A percentile compares a stretch with the other conserved stretches of the same genome.
Conservation (phyloP, 2,888 invertebrate species). For the Cephus rjabovi region DNA sequence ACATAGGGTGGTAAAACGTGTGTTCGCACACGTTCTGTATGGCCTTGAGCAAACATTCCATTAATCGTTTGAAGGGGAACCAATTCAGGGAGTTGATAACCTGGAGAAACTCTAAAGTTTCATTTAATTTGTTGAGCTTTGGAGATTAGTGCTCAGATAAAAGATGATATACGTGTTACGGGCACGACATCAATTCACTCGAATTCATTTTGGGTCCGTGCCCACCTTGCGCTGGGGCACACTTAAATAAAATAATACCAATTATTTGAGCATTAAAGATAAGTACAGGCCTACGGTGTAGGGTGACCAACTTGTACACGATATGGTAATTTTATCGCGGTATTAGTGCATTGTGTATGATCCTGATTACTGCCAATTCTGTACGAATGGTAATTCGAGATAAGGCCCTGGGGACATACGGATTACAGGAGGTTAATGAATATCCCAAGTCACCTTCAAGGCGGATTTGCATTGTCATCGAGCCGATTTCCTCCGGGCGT, state of each 20-base stretch:
- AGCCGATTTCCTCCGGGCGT: neutral
- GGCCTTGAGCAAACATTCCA: neutral
- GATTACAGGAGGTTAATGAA: slow-evolving; percentile 27
- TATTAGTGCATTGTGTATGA: slow-evolving; percentile 48
- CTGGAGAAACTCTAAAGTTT: neutral
- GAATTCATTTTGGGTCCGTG: neutral
- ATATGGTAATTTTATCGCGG: slow-evolving; percentile 50
- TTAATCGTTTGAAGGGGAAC: neutral
- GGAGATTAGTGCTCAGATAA: neutral
- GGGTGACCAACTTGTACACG: slow-evolving; percentile 26
- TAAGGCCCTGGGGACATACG: slow-evolving; percentile 29
- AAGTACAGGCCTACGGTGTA: neutral
- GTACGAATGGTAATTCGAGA: slow-evolving; percentile 37
- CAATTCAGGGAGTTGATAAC: neutral
- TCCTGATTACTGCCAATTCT: slow-evolving; percentile 48
- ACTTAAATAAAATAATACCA: slow-evolving; percentile 41
- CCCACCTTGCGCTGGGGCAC: slow-evolving; percentile 27
- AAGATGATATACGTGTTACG: neutral
- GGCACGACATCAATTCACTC: neutral
- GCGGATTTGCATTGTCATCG: slow-evolving; percentile 5
- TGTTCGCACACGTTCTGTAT: neutral
- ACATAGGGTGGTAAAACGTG: neutral
- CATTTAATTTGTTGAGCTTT: neutral
- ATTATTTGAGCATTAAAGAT: slow-evolving; percentile 49
- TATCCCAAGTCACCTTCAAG: slow-evolving; percentile 3